Conservation (phyloP, 2,888 invertebrate genomes). For the Neria commutata region DNA sequence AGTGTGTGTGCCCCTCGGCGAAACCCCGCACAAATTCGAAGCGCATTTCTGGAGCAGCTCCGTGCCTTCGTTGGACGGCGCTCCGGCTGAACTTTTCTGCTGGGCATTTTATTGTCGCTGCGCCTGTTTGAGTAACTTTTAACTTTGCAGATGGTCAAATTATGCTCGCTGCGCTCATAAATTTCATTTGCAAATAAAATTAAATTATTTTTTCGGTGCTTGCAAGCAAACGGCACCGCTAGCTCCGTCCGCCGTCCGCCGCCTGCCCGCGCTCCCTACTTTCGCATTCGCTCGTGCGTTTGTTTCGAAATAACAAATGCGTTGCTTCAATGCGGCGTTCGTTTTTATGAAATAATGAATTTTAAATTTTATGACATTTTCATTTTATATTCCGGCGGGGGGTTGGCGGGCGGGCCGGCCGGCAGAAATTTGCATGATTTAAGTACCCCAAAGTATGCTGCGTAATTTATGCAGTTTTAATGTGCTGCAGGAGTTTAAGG, state of each 20-base stretch:
- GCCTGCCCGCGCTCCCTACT: not conserved
- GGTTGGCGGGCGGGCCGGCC: not conserved
- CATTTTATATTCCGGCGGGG: conserved; percentile 14
- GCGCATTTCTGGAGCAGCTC: too few relatives aligned
- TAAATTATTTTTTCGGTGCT: conserved; percentile 23
- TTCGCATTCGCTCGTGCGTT: not conserved
- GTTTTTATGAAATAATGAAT: conserved; percentile 33
- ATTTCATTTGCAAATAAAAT: conserved; percentile 24
- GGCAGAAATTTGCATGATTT: conserved; percentile 10
- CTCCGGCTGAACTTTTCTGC: too few relatives aligned
- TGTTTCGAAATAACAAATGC: too few relatives aligned
- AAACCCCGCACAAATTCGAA: too few relatives aligned
- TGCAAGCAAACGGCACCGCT: not conserved
- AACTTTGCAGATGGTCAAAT: conserved; percentile 17
- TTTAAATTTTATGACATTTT: conserved; percentile 38
- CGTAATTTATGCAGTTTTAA: conserved; percentile 23
- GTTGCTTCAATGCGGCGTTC: not conserved
- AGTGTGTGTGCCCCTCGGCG: too few relatives aligned
- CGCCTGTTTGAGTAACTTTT: not conserved
- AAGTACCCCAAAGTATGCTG: conserved; percentile 23
- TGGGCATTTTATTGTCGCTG: not conserved
- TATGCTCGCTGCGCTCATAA: conserved; percentile 16
- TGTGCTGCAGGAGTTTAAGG: conserved; percentile 4
- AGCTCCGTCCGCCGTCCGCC: not conserved
- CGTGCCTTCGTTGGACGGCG: too few relatives aligned